Conservation (phyloP, 2,797 vertebrate genomes). For the Acrocephalus scirpaceus region DNA sequence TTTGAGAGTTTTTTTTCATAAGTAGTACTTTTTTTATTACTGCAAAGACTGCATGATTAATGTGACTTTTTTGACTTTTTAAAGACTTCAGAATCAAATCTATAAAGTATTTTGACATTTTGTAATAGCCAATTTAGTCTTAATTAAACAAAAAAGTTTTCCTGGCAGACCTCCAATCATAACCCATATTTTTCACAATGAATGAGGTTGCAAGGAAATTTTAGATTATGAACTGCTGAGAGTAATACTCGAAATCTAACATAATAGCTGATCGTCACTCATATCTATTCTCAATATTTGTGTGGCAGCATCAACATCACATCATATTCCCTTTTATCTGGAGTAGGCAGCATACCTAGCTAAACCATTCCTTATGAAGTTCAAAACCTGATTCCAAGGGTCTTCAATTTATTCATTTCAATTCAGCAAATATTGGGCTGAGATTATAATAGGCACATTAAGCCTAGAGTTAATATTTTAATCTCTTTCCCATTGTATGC, state of each 20-base stretch:
- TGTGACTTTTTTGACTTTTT: not conserved
- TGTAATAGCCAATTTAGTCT: not conserved
- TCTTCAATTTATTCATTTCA: not conserved
- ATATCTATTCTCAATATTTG: not conserved
- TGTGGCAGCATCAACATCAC: not conserved
- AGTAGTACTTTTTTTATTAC: not conserved
- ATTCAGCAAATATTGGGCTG: not conserved
- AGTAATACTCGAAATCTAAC: not conserved
- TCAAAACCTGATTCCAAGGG: not conserved
- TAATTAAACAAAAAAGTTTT: not conserved
- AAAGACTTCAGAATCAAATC: not conserved
- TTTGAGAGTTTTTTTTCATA: not conserved
- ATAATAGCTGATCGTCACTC: not conserved
- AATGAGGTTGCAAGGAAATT: not conserved
- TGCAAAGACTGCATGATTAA: not conserved
- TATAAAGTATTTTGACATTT: not conserved
- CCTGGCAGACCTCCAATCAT: not conserved
- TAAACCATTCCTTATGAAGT: not conserved
- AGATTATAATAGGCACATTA: not conserved
- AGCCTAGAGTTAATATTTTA: not conserved
- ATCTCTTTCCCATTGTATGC: not conserved
- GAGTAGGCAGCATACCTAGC: not conserved
- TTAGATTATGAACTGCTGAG: not conserved
- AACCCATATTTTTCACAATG: not conserved
- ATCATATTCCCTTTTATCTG: not conserved